Base-by-base conservation (phyloP, 2,797 vertebrate genomes). In the Phylloscopus collybita region DNA sequence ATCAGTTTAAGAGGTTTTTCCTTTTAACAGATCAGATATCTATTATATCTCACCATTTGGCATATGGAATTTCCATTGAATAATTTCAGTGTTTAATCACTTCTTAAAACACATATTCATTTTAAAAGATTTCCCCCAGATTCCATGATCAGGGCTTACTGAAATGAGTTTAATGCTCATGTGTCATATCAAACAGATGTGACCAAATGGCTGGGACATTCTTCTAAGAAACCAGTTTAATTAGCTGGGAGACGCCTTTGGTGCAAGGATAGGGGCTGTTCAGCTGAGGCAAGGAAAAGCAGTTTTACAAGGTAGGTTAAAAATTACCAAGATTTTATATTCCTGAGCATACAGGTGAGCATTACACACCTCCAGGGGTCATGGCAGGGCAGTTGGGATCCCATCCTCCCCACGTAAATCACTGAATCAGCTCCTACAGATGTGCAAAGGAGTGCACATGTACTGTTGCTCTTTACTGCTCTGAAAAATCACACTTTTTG, bases 1-100 rank as follows among this genome's bases (percentile, higher is more conserved):
- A 98, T 98, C 96, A 97, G 96, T 98, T 98, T 98, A 98, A 98
- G 98, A 98, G 98, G 98, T 97, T 98, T 98, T 97, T 97, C 96
- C 97, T 98, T 98, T 98, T 98, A 98, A 97, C 96, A 98, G 97
- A 98, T 97, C 97, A 97, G 92, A 98, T 96, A 97, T 97, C 96
- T 97, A 97, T 98, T 97, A 98, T 97, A 98, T 97, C 97, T 97
- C 95, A 97, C 97, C 94, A 96, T 95, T 97, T 95, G 90, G 92
- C 45, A 32, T 93, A 94, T 80, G 69, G 95, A 96, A 97, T 95
- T 97, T 97, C 96, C 97, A 96, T 95, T 96, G 93, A 97, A 95
- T 91, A 94, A 88, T 94, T 98, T 84, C 74, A 86, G 69, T 86
- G 62, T 95, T 97, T 95, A 96, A 97, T 94, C 70, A 88, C 84